phyloP scores from a whole-genome alignment of 2,797 vertebrate species.

The Bufotes viridis region DNA sequence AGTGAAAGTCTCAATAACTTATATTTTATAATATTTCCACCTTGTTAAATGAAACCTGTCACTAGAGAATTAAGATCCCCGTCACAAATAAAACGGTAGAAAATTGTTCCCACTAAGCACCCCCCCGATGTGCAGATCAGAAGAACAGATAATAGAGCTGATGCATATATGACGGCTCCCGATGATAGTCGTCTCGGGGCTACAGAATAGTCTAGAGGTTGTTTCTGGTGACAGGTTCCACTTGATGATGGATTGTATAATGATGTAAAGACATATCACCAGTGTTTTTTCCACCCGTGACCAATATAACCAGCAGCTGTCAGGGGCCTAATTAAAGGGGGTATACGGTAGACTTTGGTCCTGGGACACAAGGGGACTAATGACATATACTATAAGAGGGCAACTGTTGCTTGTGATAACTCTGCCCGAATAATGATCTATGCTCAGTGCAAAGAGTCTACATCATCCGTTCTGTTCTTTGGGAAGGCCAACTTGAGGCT shows the following conservation, averaged over 20 bases:
- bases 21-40: background rate
- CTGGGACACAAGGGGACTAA: too few species aligned
- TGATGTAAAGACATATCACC: background rate
- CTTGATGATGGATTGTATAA: background rate
- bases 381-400: too few species aligned
- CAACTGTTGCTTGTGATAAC: too few species aligned
- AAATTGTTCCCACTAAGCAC: background rate
- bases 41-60: background rate
- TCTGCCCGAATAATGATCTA: too few species aligned
- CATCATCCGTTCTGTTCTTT: too few species aligned
- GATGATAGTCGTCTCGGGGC: background rate
- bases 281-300: too few species aligned
- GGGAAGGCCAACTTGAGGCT: too few species aligned
- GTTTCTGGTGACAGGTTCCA: background rate
- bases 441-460: too few species aligned
- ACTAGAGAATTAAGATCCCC: background rate
- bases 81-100: background rate
- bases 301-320: too few species aligned
- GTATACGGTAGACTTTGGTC: too few species aligned
- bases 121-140: background rate
- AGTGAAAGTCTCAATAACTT: background rate
- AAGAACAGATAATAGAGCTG: background rate
- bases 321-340: too few species aligned
- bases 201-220: background rate
- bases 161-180: background rate